Evolutionary conservation across 2,888 invertebrate genomes (phyloP), one percentile per base, ranked within the genome.

Genomic region (Acanthoscelides obtectus): DNA sequence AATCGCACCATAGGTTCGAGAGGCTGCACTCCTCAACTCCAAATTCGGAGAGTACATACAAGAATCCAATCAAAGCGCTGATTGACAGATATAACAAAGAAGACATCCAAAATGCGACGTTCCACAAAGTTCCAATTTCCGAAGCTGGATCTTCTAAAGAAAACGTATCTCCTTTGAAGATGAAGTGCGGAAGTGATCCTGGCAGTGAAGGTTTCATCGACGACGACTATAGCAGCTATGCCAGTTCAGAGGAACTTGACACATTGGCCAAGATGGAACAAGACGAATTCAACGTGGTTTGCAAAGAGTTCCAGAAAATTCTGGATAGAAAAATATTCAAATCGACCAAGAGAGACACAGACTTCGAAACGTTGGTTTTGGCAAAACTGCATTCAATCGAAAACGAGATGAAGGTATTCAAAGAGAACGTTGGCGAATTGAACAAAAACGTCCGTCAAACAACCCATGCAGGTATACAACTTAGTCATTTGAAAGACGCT

Each of bases 141-240:
- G 22, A 25, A 25, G 25, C 27, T 6, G 1, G 19, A 21, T 25
- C 21, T 68, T 25, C 68, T 21, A 19, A 5, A n/a, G 20, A n/a
- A 20, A 17, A 20, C 19, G 21, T 21, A 20, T 1, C n/a, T n/a
- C 65, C 20, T 20, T 22, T 22, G n/a, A 17, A 22, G 20, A 22
- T 19, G 22, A 20, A 67, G n/a, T n/a, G 20, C 6, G 22, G 45
- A 25, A 22, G 63, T 45, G 20, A 2, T 66, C 2, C 45, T 21
- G 71, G 25, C 20, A 27, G 22, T 66, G 67, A 72, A 45, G 72
- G 73, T 45, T 74, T 72, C 27, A 70, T 74, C 17, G 75, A 75
- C 67, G 74, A 75, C 65, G 75, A 75, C 68, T 74, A 75, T 67
- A 63, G 70, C 68, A 74, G 75, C 67, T 72, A 71, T 19, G 70